Base-by-base conservation (phyloP, 2,797 vertebrate species). In the Pantherophis alleghaniensis region DNA sequence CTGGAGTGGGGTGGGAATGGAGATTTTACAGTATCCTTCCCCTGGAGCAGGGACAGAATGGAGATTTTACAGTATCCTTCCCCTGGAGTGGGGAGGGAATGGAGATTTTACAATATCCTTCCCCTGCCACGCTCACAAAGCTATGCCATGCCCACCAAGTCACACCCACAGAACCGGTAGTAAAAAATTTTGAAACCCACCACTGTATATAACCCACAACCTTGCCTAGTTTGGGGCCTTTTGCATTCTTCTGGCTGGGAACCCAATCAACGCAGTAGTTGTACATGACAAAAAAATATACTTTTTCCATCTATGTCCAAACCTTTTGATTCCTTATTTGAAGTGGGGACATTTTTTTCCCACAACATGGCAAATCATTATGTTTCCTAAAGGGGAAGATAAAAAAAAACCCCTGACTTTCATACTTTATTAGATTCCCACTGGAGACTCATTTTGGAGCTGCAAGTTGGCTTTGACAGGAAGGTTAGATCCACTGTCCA, bases 401-500 rank as follows among this genome's bases (percentile, higher is more conserved):
- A 53, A 51, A 26, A 90, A 93, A 90, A 66, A 51, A 5, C 0
- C 5, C 5, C 61, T 20, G 88, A 88, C 28, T 53, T 83, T 92
- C 61, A 87, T 53, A 56, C 90, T 92, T 86, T 89, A 69, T 91
- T 87, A 86, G 90, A 86, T 89, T 74, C 90, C 86, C 92, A 87
- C 92, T 37, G n/a, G 93, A 91, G 89, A 66, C 89, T 94, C 93
- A 69, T 92, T 92, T 60, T 87, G 42, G 66, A 88, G 69, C 93
- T 51, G 69, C 61, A 79, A n/a, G 60, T 91, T 89, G 89, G 83
- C 59, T 89, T 86, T 86, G 87, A 92, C 91, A 90, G 93, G 74
- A 53, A 92, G 87, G 92, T 92, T 91, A 66, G 93, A 91, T 74
- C 92, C 61, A 86, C 87, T 74, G 79, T 90, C 92, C 90, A 94